These are phyloP conservation scores for Patiria miniata DNA, from an alignment of 35 echinoderm and acorn worm species.

Conservation along the genomic window DNA sequence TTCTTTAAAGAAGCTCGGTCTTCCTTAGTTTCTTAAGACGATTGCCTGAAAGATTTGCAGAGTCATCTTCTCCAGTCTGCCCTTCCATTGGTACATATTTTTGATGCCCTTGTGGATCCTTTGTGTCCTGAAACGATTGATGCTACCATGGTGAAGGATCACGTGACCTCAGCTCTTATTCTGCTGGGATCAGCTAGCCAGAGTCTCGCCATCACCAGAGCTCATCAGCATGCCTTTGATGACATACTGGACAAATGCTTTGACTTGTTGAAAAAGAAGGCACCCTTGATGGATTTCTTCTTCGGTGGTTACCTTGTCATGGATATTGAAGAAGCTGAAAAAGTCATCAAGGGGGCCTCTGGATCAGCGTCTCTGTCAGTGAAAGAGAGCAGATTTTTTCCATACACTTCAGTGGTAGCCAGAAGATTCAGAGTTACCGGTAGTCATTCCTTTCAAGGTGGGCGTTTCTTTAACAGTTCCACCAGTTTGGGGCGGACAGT, in stretches of 20 bases:
- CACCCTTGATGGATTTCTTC: background rate
- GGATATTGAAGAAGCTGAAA: background rate
- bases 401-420: background rate
- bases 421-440: background rate
- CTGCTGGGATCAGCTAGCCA: background rate
- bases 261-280: background rate
- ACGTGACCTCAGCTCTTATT: background rate
- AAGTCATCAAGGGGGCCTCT: background rate
- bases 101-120: background rate
- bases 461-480: background rate
- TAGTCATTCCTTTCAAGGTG: background rate
- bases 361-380: background rate
- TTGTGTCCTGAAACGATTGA: background rate
- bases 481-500: background rate
- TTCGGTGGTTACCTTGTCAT: background rate
- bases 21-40: background rate
- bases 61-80: background rate
- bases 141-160: background rate
- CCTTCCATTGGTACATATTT: background rate
- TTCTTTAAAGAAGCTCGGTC: constrained; percentile 5
- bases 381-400: background rate
- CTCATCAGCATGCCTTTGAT: background rate
- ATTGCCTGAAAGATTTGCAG: background rate
- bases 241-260: background rate
- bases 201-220: background rate